Evolutionary conservation across 1,140 invertebrate species (phyloP), one percentile per base, ranked within the genome.

Genomic region (Lerema accius): DNA sequence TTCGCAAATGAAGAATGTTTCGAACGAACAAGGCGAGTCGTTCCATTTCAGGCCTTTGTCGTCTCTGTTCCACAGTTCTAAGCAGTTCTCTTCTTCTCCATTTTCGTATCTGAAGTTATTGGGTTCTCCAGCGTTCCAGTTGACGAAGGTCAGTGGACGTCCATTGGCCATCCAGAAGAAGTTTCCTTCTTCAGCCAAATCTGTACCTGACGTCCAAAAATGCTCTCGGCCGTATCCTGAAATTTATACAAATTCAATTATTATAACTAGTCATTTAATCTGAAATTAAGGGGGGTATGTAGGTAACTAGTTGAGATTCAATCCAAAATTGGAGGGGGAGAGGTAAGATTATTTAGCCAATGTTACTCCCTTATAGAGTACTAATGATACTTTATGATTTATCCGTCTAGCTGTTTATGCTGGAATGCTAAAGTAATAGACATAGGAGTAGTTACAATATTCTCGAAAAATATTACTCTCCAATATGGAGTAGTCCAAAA

Each of bases 151-250:
- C 23, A 97, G 93, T 4, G 96, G 96, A 59, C 95, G 92, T 7
- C 97, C 97, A 62, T 95, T 97, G 4, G 96, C 95, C 95, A 97
- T 96, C 96, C 97, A 97, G 92, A 97, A 97, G 92, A 97, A 97
- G 53, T 93, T 94, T 3, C 96, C 96, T 80, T 98, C 96, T 73
- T 97, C 96, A 5, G 96, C 97, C 79, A 97, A 94, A 86, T 98
- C 97, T 1, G 96, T 97, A 45, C 97, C 97, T 11, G 96, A 96
- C 16, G 96, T 97, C 97, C 97, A 98, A 92, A 98, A 98, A 79
- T 98, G 97, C 76, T 98, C 97, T 73, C 96, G 94, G 5, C 96
- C 96, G 45, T 96, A 93, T 39, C 96, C 95, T 96, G 82, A 7
- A 32, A 7, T 32, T 32, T 32, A 32, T 32, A 5, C 2, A 23